A percentile compares a stretch with the other conserved stretches of the same genome.
These are phyloP conservation scores for Eunapius fragilis DNA, from an alignment of 37 sponge, comb jelly and placozoan genomes.

Conservation along the genomic window DNA sequence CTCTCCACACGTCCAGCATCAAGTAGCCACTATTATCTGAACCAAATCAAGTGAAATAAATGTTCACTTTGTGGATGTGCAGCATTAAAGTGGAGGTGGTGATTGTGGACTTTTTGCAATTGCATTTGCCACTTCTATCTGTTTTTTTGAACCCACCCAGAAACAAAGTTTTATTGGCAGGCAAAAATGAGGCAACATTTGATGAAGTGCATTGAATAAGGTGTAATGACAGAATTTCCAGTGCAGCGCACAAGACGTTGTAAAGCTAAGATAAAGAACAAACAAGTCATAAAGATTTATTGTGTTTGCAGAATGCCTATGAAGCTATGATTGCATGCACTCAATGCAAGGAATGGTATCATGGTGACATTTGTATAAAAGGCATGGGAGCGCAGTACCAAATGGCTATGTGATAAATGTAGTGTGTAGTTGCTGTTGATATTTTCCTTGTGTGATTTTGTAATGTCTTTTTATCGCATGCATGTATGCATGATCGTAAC, in stretches of 20 bases:
- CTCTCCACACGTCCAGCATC: constrained; percentile 4
- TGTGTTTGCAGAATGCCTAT: constrained; percentile 6
- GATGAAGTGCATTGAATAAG: background rate
- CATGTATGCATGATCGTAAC: no score
- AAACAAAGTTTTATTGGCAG: background rate
- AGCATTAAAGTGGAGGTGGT: background rate
- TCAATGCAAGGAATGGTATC: constrained; percentile 13
- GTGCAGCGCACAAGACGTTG: background rate
- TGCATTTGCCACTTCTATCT: constrained; percentile 3
- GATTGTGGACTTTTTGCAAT: constrained; percentile 3
- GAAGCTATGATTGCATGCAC: background rate
- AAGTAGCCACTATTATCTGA: background rate
- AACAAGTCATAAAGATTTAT: background rate
- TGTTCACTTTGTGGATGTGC: constrained; percentile 5
- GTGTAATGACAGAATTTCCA: constrained; percentile 1
- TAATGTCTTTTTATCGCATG: no score
- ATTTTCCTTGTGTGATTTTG: background rate
- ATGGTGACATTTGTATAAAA: constrained; percentile 2
- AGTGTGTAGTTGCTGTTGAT: background rate
- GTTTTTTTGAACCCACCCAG: background rate
- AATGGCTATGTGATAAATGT: background rate
- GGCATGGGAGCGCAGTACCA: background rate
- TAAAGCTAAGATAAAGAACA: background rate
- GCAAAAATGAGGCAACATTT: constrained; percentile 3
- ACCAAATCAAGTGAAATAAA: background rate